Evolutionary conservation across 2,888 invertebrate genomes (phyloP).

Genomic region (Sinohyriopsis cumingii): DNA sequence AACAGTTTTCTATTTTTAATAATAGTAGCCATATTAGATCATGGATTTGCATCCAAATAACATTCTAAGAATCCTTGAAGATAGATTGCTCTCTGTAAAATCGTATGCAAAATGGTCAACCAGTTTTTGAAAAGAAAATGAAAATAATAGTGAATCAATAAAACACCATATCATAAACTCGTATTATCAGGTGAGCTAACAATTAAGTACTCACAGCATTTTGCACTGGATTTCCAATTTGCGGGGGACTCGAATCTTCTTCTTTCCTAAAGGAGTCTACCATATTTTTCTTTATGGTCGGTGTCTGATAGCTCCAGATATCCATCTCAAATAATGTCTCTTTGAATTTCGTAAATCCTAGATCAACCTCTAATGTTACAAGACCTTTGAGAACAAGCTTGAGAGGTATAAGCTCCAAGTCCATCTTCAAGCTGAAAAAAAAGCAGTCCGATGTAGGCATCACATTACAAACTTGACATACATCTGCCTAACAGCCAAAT

Average conservation of each 20-base stretch:
- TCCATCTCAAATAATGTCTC: constrained; percentile 18
- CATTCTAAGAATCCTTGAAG: too few relatives aligned
- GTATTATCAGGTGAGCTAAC: too few relatives aligned
- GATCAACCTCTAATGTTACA: constrained; percentile 18
- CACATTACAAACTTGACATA: constrained; percentile 24
- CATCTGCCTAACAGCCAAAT: too few relatives aligned
- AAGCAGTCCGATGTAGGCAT: not conserved
- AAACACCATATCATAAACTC: too few relatives aligned
- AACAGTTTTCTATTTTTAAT: too few relatives aligned
- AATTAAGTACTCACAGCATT: constrained; percentile 8
- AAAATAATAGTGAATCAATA: too few relatives aligned
- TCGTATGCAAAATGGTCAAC: too few relatives aligned
- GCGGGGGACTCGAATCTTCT: constrained; percentile 35
- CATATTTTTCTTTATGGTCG: constrained; percentile 31
- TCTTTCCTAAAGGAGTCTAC: constrained; percentile 39
- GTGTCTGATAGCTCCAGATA: constrained; percentile 13
- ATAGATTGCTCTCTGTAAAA: too few relatives aligned
- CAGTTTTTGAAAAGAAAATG: too few relatives aligned
- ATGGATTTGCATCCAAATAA: too few relatives aligned
- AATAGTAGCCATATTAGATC: too few relatives aligned
- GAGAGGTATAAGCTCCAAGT: constrained; percentile 16
- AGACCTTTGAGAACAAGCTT: constrained; percentile 13
- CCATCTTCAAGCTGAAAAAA: constrained; percentile 15
- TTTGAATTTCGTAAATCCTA: constrained; percentile 5
- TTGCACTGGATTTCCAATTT: constrained; percentile 16